Percentiles rank a stretch among this genome's conserved stretches.
phyloP scores from a whole-genome alignment of 2,888 invertebrate genomes.

The Ptychoptera contaminata region DNA sequence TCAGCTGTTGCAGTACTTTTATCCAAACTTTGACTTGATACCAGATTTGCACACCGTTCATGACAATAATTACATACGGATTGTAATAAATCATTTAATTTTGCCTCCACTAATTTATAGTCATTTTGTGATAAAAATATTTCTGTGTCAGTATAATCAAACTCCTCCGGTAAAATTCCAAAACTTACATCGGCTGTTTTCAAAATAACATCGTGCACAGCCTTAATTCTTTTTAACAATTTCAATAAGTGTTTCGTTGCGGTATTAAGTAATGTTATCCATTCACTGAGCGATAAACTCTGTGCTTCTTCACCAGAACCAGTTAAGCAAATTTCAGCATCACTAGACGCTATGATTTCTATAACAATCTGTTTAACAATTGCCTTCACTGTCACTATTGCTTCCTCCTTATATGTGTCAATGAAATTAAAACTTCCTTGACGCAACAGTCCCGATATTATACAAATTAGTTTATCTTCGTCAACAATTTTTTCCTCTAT shows the following conservation, averaged over 20 bases:
- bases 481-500: constrained; percentile 45
- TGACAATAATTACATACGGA: constrained; percentile 86
- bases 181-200: constrained; percentile 55
- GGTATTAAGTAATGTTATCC: constrained; percentile 48
- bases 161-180: constrained; percentile 31
- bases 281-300: constrained; percentile 47
- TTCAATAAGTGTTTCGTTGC: constrained; percentile 48
- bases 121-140: constrained; percentile 56
- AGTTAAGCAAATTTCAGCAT: constrained; percentile 37
- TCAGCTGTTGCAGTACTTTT: constrained; percentile 53
- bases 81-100: constrained; percentile 59
- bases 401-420: constrained; percentile 74
- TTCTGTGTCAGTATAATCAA: constrained; percentile 37
- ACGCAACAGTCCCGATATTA: constrained; percentile 79
- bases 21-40: constrained; percentile 60
- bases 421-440: constrained; percentile 80
- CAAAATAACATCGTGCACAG: constrained; percentile 58
- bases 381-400: constrained; percentile 74
- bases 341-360: constrained; percentile 47
- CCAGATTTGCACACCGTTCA: constrained; percentile 78
- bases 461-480: constrained; percentile 73
- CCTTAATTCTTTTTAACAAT: constrained; percentile 56
- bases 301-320: constrained; percentile 33
- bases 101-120: constrained; percentile 47
- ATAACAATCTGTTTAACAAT: constrained; percentile 79